phyloP scores from a whole-genome alignment of 2,113 vertebrate species.

The Lepus timidus region DNA sequence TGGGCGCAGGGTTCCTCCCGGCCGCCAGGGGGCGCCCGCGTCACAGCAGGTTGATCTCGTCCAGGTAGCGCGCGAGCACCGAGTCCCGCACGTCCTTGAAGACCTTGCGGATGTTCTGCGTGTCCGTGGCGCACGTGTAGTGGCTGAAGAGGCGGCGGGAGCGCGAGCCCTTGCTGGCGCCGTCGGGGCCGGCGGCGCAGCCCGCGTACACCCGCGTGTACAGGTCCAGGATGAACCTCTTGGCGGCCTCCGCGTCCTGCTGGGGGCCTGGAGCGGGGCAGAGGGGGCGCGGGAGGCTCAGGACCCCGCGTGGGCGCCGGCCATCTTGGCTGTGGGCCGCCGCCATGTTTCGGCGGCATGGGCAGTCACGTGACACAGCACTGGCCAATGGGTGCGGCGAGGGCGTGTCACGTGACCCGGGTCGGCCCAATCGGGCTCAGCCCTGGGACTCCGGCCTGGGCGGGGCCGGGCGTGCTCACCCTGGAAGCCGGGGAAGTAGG shows the following conservation, averaged over 20 bases:
- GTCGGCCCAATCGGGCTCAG: not conserved
- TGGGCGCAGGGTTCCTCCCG: not conserved
- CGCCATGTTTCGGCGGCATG: rapidly evolving
- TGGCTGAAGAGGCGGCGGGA: slow-evolving; percentile 90
- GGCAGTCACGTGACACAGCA: not conserved
- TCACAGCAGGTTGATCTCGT: slow-evolving; percentile 97
- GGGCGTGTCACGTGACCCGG: not conserved
- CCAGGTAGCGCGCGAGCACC: slow-evolving; percentile 93
- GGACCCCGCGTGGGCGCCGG: rapidly evolving
- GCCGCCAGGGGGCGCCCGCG: slow-evolving; percentile 6
- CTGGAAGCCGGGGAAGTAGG: slow-evolving; percentile 91
- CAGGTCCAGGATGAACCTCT: slow-evolving; percentile 89
- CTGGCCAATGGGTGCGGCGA: not conserved
- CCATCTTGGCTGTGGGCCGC: rapidly evolving
- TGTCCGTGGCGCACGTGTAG: slow-evolving; percentile 96
- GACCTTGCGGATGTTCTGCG: slow-evolving; percentile 93
- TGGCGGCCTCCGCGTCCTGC: slow-evolving; percentile 87
- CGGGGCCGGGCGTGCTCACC: slow-evolving; percentile 83
- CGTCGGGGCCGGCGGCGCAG: not conserved
- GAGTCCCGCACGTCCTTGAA: slow-evolving; percentile 93
- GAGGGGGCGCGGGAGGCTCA: not conserved
- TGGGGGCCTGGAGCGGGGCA: slow-evolving; percentile 85
- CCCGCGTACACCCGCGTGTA: slow-evolving; percentile 79
- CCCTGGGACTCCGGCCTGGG: not conserved
- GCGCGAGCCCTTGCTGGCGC: not conserved